Evolutionary conservation across 2,888 invertebrate species (phyloP).

Genomic region (Sclerodermus sp.): DNA sequence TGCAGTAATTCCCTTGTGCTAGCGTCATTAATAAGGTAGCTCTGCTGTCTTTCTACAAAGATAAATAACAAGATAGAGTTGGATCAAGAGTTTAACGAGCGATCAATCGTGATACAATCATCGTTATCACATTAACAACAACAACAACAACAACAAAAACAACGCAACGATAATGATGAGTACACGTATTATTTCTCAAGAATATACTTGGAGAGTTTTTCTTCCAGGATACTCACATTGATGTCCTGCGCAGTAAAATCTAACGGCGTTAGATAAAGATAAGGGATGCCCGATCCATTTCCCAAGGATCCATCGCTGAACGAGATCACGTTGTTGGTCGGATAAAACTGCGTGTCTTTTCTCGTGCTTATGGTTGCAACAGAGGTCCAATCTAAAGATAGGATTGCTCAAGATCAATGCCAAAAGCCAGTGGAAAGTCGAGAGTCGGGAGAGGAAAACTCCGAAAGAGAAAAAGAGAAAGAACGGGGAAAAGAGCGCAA

Average conservation of each 20-base stretch:
- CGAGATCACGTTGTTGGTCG: slow-evolving; percentile 72
- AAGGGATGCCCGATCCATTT: slow-evolving; percentile 73
- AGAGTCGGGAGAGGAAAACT: too few relatives aligned
- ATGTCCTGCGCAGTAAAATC: slow-evolving; percentile 72
- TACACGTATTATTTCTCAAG: too few relatives aligned
- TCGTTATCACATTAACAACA: too few relatives aligned
- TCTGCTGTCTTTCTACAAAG: slow-evolving; percentile 64
- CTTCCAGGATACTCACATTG: slow-evolving; percentile 5
- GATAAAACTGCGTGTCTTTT: slow-evolving; percentile 65
- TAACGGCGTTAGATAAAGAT: slow-evolving; percentile 72
- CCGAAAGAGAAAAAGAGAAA: too few relatives aligned
- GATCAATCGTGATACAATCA: too few relatives aligned
- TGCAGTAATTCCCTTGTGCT: slow-evolving; percentile 71
- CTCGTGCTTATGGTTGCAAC: slow-evolving; percentile 70
- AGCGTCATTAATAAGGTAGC: slow-evolving; percentile 71
- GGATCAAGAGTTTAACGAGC: background rate
- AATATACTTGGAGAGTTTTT: too few relatives aligned
- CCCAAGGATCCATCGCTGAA: slow-evolving; percentile 70
- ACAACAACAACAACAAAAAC: too few relatives aligned
- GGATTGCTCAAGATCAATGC: too few relatives aligned
- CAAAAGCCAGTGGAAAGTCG: too few relatives aligned
- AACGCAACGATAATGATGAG: too few relatives aligned
- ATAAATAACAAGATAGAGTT: too few relatives aligned
- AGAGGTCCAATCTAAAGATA: slow-evolving; percentile 70
- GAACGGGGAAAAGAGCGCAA: too few relatives aligned